A percentile compares a stretch with the other conserved stretches of the same genome.
These are phyloP conservation scores for Holothuria glaberrima DNA, from an alignment of 35 echinoderm and acorn worm species.

Conservation along the genomic window DNA sequence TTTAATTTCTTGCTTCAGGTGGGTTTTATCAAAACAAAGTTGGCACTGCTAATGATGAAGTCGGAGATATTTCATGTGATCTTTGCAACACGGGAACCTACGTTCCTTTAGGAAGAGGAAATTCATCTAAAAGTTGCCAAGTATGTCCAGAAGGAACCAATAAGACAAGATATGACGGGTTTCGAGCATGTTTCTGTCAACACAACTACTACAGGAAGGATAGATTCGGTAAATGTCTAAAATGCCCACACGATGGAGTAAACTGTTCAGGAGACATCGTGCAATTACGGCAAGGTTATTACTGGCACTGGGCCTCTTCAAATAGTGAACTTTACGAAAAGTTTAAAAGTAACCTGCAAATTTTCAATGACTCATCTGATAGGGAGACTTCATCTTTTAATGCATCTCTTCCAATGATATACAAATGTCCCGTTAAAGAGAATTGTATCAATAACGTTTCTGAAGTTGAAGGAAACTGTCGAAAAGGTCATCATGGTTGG, in stretches of 20 bases:
- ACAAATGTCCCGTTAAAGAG: conserved; percentile 4
- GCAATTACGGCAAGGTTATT: conserved; percentile 35
- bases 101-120: neutral
- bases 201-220: conserved; percentile 28
- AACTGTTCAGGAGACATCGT: conserved; percentile 51
- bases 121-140: conserved; percentile 17
- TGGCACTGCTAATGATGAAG: neutral
- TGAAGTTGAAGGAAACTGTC: conserved; percentile 9
- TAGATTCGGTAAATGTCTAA: conserved; percentile 17
- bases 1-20: conserved; percentile 9
- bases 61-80: neutral
- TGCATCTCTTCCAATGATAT: neutral
- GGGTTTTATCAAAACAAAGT: conserved; percentile 59
- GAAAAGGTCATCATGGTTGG: conserved; percentile 35
- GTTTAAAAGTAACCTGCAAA: conserved; percentile 27
- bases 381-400: neutral
- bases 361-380: neutral
- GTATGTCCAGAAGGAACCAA: conserved; percentile 62
- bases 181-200: conserved; percentile 49
- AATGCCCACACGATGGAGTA: conserved; percentile 32
- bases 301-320: conserved; percentile 39
- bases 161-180: conserved; percentile 8
- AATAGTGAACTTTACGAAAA: conserved; percentile 5
- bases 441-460: neutral
- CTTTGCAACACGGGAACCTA: conserved; percentile 54